These are phyloP conservation scores for Noctua comes DNA, from an alignment of 2,888 invertebrate genomes.

Conservation along the genomic window DNA sequence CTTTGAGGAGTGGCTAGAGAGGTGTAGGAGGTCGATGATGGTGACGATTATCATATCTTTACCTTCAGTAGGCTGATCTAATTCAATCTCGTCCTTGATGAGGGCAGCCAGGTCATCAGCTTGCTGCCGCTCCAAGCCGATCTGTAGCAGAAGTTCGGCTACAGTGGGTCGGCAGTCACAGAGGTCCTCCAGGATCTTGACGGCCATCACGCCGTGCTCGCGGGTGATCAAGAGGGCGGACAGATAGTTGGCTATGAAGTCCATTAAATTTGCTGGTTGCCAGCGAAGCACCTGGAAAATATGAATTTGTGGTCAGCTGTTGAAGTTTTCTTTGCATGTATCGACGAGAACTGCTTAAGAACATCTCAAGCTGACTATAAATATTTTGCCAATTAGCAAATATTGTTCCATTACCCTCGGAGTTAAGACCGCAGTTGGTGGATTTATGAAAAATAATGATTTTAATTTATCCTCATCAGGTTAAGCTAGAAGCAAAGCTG, in stretches of 20 bases:
- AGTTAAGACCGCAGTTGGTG: background rate
- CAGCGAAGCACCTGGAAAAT: conserved; percentile 91
- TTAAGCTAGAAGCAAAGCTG: background rate
- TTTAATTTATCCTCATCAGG: background rate
- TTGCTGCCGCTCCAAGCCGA: conserved; percentile 72
- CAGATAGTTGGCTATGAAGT: conserved; percentile 93
- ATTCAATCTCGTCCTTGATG: conserved; percentile 82
- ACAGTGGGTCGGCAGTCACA: conserved; percentile 85
- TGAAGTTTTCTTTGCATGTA: background rate
- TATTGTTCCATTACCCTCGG: background rate
- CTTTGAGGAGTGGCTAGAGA: too few species aligned
- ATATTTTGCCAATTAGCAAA: background rate
- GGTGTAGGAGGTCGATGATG: too few species aligned
- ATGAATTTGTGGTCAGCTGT: background rate
- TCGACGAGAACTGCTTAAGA: background rate
- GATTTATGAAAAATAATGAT: background rate
- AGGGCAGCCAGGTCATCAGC: conserved; percentile 75
- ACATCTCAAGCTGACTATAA: background rate
- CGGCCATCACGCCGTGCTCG: conserved; percentile 89
- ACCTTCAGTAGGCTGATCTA: conserved; percentile 73
- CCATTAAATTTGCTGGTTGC: conserved; percentile 92
- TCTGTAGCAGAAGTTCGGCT: conserved; percentile 79
- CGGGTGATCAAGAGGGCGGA: conserved; percentile 92
- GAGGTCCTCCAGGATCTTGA: conserved; percentile 83
- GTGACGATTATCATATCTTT: conserved; percentile 72